Evolutionary conservation across 2,797 vertebrate genomes (phyloP).

Genomic region (Babyrousa celebensis): DNA sequence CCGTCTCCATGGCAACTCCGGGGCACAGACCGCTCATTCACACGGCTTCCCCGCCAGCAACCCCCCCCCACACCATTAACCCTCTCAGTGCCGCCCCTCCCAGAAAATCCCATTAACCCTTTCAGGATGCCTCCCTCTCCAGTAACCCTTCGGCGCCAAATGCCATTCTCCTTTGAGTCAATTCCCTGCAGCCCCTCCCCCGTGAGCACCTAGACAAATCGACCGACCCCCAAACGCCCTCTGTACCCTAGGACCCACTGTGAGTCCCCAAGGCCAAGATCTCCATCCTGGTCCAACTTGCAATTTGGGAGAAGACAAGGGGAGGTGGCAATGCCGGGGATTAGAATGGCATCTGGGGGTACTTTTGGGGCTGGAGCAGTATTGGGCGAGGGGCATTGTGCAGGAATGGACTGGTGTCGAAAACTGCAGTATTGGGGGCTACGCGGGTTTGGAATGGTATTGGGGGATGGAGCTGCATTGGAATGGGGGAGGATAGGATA

Average conservation of each 20-base stretch:
- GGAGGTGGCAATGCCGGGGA: slow-evolving; percentile 57
- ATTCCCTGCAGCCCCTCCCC: slow-evolving; percentile 77
- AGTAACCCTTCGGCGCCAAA: slow-evolving; percentile 75
- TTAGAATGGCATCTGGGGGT: slow-evolving; percentile 76
- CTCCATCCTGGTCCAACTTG: slow-evolving; percentile 81
- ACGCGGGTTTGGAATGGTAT: neutral
- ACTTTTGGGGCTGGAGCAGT: slow-evolving; percentile 53
- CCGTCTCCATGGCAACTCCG: slow-evolving; percentile 90
- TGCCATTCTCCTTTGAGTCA: slow-evolving; percentile 73
- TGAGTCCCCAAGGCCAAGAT: slow-evolving; percentile 74
- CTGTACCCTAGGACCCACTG: slow-evolving; percentile 80
- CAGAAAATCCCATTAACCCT: slow-evolving; percentile 84
- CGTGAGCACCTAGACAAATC: slow-evolving; percentile 75
- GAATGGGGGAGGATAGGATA: slow-evolving; percentile 71
- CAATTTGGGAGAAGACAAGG: slow-evolving; percentile 76
- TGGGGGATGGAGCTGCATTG: slow-evolving; percentile 73
- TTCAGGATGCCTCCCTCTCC: slow-evolving; percentile 61
- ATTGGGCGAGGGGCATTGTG: slow-evolving; percentile 72
- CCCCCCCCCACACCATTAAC: slow-evolving; percentile 77
- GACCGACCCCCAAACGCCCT: slow-evolving; percentile 86
- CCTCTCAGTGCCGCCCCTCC: slow-evolving; percentile 67
- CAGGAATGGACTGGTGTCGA: slow-evolving; percentile 71
- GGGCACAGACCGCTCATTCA: slow-evolving; percentile 88
- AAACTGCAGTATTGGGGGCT: slow-evolving; percentile 66
- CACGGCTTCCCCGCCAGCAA: slow-evolving; percentile 82